Conservation (phyloP, 92 coral and sea anemone species). For the Palythoa heliodiscus region DNA sequence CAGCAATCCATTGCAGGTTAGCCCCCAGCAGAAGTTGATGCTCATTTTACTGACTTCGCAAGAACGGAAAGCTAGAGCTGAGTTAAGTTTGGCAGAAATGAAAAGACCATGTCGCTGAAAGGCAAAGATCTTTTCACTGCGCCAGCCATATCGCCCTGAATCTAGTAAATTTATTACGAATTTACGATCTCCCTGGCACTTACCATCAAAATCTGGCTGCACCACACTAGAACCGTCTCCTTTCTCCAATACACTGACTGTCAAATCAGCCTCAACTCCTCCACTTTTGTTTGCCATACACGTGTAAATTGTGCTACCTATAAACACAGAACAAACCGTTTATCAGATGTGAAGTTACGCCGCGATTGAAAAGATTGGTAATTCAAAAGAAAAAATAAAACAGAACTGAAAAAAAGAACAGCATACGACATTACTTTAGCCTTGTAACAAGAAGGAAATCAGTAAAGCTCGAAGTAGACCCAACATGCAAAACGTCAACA, state of each 20-base stretch:
- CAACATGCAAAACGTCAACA: too few species aligned
- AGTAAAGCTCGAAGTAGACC: too few species aligned
- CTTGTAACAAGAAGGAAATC: too few species aligned
- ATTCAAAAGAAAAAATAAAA: neutral
- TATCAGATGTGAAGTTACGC: neutral
- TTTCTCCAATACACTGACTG: conserved; percentile 91
- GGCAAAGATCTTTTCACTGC: too few species aligned
- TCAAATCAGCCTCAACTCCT: conserved; percentile 93
- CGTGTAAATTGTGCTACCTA: conserved; percentile 89
- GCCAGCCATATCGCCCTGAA: too few species aligned
- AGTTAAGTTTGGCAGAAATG: too few species aligned
- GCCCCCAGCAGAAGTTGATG: too few species aligned
- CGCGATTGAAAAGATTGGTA: neutral
- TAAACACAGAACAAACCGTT: neutral
- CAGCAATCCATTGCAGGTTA: too few species aligned
- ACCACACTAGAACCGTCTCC: conserved; percentile 82
- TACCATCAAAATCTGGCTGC: conserved; percentile 87
- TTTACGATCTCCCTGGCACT: neutral
- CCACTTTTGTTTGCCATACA: conserved; percentile 96
- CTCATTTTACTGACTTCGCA: too few species aligned
- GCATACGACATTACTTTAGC: too few species aligned
- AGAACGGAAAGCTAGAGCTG: too few species aligned
- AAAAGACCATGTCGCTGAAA: too few species aligned
- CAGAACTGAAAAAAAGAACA: neutral
- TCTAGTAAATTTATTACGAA: neutral